Conservation (phyloP, 1,140 invertebrate genomes). For the Drosophila tani region DNA sequence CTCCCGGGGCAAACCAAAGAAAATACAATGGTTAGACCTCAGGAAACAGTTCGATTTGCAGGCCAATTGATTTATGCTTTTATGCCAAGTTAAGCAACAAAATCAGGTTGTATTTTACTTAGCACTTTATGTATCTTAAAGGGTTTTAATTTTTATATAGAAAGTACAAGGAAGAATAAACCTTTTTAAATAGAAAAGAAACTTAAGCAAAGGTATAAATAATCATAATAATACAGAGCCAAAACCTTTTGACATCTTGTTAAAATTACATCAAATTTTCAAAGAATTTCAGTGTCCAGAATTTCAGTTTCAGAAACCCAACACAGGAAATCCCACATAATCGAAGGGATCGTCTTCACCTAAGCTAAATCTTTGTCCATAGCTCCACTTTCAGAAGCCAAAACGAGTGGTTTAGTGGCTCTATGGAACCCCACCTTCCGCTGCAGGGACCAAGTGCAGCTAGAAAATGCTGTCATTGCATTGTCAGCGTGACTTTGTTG, state of each 20-base stretch:
- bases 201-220: no score
- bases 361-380: constrained; percentile 3
- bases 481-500: constrained; percentile 42
- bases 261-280: background rate
- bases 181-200: no score
- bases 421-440: background rate
- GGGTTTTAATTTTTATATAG: no score
- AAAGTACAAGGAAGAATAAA: no score
- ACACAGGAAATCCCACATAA: background rate
- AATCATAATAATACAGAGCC: no score
- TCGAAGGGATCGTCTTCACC: constrained; percentile 5
- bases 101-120: background rate
- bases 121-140: no score
- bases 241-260: no score
- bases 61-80: background rate
- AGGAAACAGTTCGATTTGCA: background rate
- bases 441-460: constrained; percentile 1
- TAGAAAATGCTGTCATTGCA: constrained; percentile 38
- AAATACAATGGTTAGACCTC: background rate
- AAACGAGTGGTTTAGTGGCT: constrained; percentile 34
- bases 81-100: background rate
- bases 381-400: constrained; percentile 10
- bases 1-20: background rate
- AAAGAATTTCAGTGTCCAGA: background rate
- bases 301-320: background rate